phyloP scores from a whole-genome alignment of 2,797 vertebrate genomes.

The Pipistrellus pipistrellus region DNA sequence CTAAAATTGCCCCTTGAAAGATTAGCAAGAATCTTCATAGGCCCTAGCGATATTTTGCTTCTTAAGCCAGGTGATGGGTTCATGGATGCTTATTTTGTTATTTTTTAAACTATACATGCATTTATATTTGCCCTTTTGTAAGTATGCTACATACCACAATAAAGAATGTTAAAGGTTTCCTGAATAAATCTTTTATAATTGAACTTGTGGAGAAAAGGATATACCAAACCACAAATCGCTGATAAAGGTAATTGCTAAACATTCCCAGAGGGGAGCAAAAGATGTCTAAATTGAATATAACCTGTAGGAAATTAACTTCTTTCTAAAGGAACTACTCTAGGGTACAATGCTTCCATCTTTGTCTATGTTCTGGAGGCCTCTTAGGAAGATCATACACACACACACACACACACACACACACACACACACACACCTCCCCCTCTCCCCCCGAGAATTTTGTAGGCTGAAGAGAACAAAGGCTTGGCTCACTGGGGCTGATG shows the following conservation, averaged over 20 bases:
- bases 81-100: slow-evolving; percentile 37
- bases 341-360: slow-evolving; percentile 73
- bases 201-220: slow-evolving; percentile 72
- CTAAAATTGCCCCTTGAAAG: slow-evolving; percentile 46
- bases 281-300: slow-evolving; percentile 80
- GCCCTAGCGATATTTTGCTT: slow-evolving; percentile 36
- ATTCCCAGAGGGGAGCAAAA: slow-evolving; percentile 70
- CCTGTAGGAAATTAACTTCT: slow-evolving; percentile 78
- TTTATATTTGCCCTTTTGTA: slow-evolving; percentile 70
- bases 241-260: slow-evolving; percentile 82
- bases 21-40: slow-evolving; percentile 19
- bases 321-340: slow-evolving; percentile 77
- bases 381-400: slow-evolving; percentile 79
- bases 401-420: slow-evolving; percentile 72
- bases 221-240: slow-evolving; percentile 80
- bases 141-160: slow-evolving; percentile 66
- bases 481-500: slow-evolving; percentile 87
- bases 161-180: slow-evolving; percentile 69
- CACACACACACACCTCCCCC: slow-evolving; percentile 53
- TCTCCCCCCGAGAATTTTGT: slow-evolving; percentile 74
- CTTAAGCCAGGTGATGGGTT: slow-evolving; percentile 39
- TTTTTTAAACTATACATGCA: slow-evolving; percentile 56
- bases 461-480: slow-evolving; percentile 88
- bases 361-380: slow-evolving; percentile 80
- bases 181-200: slow-evolving; percentile 74